Conservation (phyloP, 1,140 invertebrate species). For the Probaryconus sp. region DNA sequence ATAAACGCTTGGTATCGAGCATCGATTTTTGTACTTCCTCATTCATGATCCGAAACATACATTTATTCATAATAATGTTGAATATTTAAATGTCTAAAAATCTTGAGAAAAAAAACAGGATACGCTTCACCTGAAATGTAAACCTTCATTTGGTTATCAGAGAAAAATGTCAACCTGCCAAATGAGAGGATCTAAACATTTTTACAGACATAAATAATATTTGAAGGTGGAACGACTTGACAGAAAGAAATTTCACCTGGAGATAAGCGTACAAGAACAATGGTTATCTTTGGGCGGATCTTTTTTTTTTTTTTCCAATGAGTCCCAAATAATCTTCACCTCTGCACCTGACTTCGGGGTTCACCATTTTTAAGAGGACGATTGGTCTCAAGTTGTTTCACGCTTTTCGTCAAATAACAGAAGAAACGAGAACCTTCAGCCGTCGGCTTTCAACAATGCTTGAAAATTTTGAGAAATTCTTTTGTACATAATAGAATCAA, state of each 20-base stretch:
- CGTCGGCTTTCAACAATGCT: conserved; percentile 42
- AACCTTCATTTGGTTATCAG: too few species aligned
- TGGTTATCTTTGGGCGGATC: conserved; percentile 47
- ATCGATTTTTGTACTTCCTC: too few species aligned
- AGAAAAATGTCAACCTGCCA: too few species aligned
- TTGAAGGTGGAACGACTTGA: conserved; percentile 31
- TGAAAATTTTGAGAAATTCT: conserved; percentile 62
- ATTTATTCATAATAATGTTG: too few species aligned
- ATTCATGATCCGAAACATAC: too few species aligned
- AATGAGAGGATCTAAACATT: conserved; percentile 7
- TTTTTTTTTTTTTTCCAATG: conserved; percentile 40
- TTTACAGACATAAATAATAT: conserved; percentile 45
- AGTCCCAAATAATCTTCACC: conserved; percentile 35
- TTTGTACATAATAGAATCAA: too few species aligned
- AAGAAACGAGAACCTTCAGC: conserved; percentile 22
- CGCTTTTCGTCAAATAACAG: conserved; percentile 41
- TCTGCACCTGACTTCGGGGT: conserved; percentile 44
- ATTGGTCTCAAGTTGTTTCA: conserved; percentile 52
- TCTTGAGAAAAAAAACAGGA: too few species aligned
- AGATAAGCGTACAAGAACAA: conserved; percentile 44
- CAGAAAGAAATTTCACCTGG: conserved; percentile 13
- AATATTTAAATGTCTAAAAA: too few species aligned
- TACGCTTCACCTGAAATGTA: too few species aligned
- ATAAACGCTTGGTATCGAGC: too few species aligned
- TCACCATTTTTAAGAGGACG: conserved; percentile 28